Percentiles rank a stretch among this genome's conserved stretches.
Evolutionary conservation across 30 jellyfish, hydroid and myxozoan species (phyloP).

Genomic region (Chrysaora quinquecirrha): DNA sequence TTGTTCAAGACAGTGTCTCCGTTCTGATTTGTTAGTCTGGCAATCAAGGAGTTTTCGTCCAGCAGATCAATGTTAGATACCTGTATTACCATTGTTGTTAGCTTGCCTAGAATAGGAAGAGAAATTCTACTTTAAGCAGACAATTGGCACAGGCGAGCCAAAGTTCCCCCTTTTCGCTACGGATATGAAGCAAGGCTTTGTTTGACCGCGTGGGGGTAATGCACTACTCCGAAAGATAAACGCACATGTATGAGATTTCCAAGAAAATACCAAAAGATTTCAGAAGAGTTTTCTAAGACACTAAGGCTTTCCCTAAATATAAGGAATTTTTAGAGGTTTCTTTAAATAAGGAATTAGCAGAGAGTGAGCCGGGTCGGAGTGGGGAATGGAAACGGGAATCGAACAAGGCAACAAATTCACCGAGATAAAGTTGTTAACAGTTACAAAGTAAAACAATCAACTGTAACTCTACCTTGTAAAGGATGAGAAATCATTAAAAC

Average conservation of each 20-base stretch:
- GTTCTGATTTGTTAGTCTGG: conserved; percentile 8
- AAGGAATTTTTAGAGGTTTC: not conserved
- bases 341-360: not conserved
- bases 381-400: not conserved
- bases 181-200: too few species aligned
- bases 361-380: not conserved
- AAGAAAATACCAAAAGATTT: too few species aligned
- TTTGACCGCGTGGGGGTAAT: too few species aligned
- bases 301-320: not conserved
- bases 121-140: not conserved
- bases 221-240: too few species aligned
- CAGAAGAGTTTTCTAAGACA: not conserved
- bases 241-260: too few species aligned
- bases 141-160: not conserved
- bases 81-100: conserved; percentile 42
- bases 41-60: conserved; percentile 25
- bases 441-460: not conserved
- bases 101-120: conserved; percentile 22
- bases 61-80: conserved; percentile 31
- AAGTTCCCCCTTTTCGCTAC: not conserved
- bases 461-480: conserved; percentile 23
- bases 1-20: conserved; percentile 17
- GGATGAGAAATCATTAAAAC: conserved; percentile 29
- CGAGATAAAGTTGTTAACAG: not conserved
- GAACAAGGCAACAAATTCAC: not conserved